phyloP scores from a whole-genome alignment of 2,888 invertebrate species.

The Neelides folsomi region DNA sequence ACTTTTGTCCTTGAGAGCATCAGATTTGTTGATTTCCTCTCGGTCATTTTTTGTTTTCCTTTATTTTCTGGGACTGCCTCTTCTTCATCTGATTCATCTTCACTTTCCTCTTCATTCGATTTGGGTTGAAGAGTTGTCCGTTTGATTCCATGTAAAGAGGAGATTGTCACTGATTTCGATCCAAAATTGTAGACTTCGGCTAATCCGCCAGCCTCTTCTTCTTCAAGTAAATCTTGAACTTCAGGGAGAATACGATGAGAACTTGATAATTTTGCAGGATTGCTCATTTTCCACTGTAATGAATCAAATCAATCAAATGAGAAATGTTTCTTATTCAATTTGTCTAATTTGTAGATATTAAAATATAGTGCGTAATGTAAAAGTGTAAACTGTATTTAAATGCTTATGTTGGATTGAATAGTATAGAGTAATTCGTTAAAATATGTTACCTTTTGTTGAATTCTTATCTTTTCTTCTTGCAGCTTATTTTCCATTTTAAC shows the following conservation, averaged over 20 bases:
- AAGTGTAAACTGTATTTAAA: no score
- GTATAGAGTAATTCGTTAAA: background rate
- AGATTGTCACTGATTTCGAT: slow-evolving; percentile 25
- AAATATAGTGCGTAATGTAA: no score
- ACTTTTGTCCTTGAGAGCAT: slow-evolving; percentile 23
- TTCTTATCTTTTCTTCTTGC: slow-evolving; percentile 20
- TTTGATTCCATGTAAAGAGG: slow-evolving; percentile 20
- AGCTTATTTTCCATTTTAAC: slow-evolving; percentile 26
- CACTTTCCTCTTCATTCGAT: slow-evolving; percentile 6
- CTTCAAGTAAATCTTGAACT: slow-evolving; percentile 22
- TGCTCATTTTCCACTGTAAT: slow-evolving; percentile 16
- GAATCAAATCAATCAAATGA: background rate
- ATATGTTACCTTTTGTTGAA: slow-evolving; percentile 20
- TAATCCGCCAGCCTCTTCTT: slow-evolving; percentile 1
- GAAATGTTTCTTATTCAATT: no score
- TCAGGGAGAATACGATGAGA: slow-evolving; percentile 30
- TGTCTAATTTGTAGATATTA: no score
- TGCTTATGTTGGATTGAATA: no score
- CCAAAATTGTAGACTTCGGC: slow-evolving; percentile 23
- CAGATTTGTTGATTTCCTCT: slow-evolving; percentile 23
- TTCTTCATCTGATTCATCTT: background rate
- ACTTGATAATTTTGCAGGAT: slow-evolving; percentile 17
- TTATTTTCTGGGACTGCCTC: slow-evolving; percentile 5
- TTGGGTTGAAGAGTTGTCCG: slow-evolving; percentile 10
- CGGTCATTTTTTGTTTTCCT: slow-evolving; percentile 8